These are phyloP conservation scores for Palythoa caribaeorum DNA, from an alignment of 92 coral and sea anemone species.

Conservation along the genomic window DNA sequence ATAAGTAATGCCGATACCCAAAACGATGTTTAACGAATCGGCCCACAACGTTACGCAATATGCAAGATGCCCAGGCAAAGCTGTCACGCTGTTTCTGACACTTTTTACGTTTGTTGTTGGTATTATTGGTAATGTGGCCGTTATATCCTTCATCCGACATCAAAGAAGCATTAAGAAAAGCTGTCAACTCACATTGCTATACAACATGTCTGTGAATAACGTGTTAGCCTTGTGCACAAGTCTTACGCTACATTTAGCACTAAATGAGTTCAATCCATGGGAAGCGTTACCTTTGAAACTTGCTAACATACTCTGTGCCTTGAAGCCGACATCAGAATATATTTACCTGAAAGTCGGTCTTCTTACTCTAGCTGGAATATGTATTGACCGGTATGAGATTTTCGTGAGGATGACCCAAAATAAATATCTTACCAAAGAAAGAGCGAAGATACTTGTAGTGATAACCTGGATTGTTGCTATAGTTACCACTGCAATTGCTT, in stretches of 20 bases:
- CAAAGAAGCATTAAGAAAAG: background rate
- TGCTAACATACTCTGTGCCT: conserved; percentile 37
- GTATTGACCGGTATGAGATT: conserved; percentile 47
- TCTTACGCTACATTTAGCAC: background rate
- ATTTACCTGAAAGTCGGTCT: conserved; percentile 46
- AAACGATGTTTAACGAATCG: conserved; percentile 29
- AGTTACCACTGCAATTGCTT: conserved; percentile 23
- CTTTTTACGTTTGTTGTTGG: conserved; percentile 7
- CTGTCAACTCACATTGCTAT: background rate
- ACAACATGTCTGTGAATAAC: conserved; percentile 42
- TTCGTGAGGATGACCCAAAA: conserved; percentile 41
- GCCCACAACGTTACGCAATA: background rate
- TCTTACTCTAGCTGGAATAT: conserved; percentile 39
- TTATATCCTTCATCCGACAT: conserved; percentile 27
- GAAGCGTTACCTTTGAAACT: background rate
- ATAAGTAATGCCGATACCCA: background rate
- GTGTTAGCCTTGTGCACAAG: conserved; percentile 30
- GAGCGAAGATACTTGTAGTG: conserved; percentile 25
- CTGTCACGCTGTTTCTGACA: conserved; percentile 42
- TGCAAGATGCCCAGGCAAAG: conserved; percentile 12
- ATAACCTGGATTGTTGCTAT: conserved; percentile 23
- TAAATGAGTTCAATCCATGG: conserved; percentile 14
- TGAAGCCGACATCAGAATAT: conserved; percentile 36
- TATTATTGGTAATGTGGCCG: conserved; percentile 9
- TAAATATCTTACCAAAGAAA: conserved; percentile 17